A percentile compares a stretch with the other conserved stretches of the same genome.
phyloP scores from a whole-genome alignment of 2,113 vertebrate species.

The Glaucidium brasilianum region DNA sequence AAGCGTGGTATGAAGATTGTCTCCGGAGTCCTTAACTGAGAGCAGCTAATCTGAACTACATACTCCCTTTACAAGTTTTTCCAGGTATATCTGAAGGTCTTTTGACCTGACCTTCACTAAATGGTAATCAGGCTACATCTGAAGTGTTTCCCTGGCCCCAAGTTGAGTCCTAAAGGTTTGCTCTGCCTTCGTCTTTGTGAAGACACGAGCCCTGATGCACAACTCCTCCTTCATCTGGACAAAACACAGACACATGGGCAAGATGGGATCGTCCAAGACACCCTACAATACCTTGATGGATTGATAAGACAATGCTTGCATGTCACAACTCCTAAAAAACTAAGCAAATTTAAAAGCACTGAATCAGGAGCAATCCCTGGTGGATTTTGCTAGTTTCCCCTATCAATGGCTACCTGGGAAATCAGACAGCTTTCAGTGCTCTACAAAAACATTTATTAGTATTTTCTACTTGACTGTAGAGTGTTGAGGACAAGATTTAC shows the following conservation, averaged over 20 bases:
- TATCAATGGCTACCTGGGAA: neutral
- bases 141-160: neutral
- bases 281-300: fast-evolving
- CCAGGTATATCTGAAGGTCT: neutral
- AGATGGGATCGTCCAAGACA: neutral
- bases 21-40: neutral
- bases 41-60: neutral
- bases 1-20: fast-evolving
- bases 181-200: neutral
- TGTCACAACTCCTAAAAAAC: neutral
- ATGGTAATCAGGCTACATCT: neutral
- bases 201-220: neutral
- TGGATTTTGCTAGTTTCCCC: neutral
- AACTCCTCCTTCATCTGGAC: neutral
- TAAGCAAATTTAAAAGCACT: neutral
- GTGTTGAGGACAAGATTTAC: neutral
- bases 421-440: neutral
- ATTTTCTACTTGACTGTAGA: neutral
- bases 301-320: neutral
- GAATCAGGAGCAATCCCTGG: neutral
- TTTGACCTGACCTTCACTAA: neutral
- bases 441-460: neutral
- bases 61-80: neutral
- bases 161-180: neutral
- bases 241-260: neutral